Evolutionary conservation across 2,797 vertebrate genomes (phyloP), one percentile per base, ranked within the genome.

Genomic region (Micromesistius poutassou): DNA sequence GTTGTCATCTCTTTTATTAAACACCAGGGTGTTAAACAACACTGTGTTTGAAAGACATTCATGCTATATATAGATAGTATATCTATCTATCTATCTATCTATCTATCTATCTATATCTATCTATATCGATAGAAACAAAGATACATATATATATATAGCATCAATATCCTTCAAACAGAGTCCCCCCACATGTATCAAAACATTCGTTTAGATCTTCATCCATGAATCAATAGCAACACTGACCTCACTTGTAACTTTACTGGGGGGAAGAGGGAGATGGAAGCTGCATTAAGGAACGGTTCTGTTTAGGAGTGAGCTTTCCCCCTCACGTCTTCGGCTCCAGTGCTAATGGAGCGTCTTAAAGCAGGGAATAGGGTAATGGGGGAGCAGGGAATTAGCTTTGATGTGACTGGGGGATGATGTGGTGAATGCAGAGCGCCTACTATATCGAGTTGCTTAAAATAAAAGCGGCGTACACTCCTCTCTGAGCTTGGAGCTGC

Each of bases 211-310:
- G 22, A 25, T 62, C 22, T n/a, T 62, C 55, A 8, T 25, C n/a
- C 55, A n/a, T n/a, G 25, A 62, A 62, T 62, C 55, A 62, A n/a
- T 62, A 25, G 55, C 12, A 81, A 66, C 79, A 76, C 82, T 77
- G 75, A 87, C 82, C 83, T 76, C 71, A 77, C 88, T 87, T 85
- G 78, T 80, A 86, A 86, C 87, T 80, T 79, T 22, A 68, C 62
- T 12, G 9, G 62, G 9, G 9, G 62, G 22, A 25, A 30, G 62
- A 28, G 25, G 8, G 62, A 25, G 62, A 28, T 87, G 77, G 83
- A 88, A 89, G 89, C 86, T 88, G 80, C 85, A 83, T 75, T 68
- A 80, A 83, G 71, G 87, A 89, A 87, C 77, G 84, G 77, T 84
- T 87, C 40, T 42, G 40, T 42, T 55, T 2, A 8, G 55, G 55